phyloP scores from a whole-genome alignment of 2,888 invertebrate species.

The Eumerus sabulonum region DNA sequence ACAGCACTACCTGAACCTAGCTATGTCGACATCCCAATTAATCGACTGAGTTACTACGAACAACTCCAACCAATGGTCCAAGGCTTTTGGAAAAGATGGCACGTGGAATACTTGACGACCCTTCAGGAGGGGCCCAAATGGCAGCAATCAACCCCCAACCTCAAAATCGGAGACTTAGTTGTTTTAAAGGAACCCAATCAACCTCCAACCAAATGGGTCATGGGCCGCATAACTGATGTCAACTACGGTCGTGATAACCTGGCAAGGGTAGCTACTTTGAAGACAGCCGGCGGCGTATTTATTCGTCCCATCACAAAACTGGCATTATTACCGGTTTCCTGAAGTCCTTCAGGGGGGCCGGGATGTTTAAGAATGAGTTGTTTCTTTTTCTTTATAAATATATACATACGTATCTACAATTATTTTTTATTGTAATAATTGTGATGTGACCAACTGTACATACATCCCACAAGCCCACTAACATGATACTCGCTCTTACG shows the following conservation, averaged over 20 bases:
- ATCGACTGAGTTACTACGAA: slow-evolving; percentile 31
- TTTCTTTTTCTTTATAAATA: no score
- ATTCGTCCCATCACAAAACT: no score
- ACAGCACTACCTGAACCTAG: slow-evolving; percentile 42
- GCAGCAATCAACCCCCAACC: slow-evolving; percentile 12
- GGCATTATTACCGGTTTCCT: no score
- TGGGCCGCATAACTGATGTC: slow-evolving; percentile 12
- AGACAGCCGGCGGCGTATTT: no score
- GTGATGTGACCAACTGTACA: no score
- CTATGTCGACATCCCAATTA: slow-evolving; percentile 18
- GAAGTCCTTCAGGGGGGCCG: no score
- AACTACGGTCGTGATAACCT: neutral
- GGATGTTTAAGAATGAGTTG: no score
- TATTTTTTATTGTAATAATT: no score
- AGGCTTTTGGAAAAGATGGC: slow-evolving; percentile 60
- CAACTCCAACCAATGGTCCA: slow-evolving; percentile 55
- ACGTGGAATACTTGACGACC: slow-evolving; percentile 44
- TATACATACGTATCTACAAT: no score
- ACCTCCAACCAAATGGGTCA: slow-evolving; percentile 30
- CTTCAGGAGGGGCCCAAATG: slow-evolving; percentile 55
- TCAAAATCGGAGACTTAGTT: slow-evolving; percentile 20
- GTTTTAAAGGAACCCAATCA: slow-evolving; percentile 29
- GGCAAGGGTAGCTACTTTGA: no score
- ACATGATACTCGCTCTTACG: no score
- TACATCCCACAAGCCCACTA: no score